Percentiles rank a stretch among this genome's conserved stretches.
Conservation (phyloP, 2,888 invertebrate genomes). For the Cantharis nigra region DNA sequence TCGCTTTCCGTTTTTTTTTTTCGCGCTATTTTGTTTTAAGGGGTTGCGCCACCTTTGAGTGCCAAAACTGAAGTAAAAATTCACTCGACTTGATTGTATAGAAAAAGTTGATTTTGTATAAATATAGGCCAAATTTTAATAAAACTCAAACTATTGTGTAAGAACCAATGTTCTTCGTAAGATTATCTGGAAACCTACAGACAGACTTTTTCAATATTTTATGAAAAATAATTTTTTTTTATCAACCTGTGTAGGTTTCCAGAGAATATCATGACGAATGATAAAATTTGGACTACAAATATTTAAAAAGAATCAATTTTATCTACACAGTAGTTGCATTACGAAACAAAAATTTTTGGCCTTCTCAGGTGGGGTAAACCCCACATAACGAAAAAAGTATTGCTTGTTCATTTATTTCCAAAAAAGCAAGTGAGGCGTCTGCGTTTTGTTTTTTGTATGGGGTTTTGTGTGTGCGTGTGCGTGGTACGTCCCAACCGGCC, state of each 20-base stretch:
- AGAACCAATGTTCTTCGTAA: too few species aligned
- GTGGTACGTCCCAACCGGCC: conserved; percentile 44
- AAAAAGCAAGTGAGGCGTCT: not conserved
- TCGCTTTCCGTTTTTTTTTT: not conserved
- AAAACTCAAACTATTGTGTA: not conserved
- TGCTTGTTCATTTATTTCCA: not conserved
- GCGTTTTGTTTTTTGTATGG: conserved; percentile 19
- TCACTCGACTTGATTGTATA: not conserved
- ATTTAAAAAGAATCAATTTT: not conserved
- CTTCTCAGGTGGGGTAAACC: not conserved
- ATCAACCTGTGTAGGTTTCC: too few species aligned
- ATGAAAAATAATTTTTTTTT: too few species aligned
- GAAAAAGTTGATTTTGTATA: not conserved
- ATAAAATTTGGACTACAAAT: too few species aligned
- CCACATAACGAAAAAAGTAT: not conserved
- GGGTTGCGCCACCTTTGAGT: not conserved
- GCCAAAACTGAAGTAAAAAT: too few species aligned
- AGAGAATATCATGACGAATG: too few species aligned
- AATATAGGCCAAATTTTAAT: not conserved
- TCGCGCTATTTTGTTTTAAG: not conserved
- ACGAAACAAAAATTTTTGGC: not conserved
- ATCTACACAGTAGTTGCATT: not conserved
- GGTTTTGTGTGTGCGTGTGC: conserved; percentile 34
- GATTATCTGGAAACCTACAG: too few species aligned
- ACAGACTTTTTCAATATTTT: too few species aligned